phyloP scores from a whole-genome alignment of 2,888 invertebrate genomes.

The Eupithecia insigniata region DNA sequence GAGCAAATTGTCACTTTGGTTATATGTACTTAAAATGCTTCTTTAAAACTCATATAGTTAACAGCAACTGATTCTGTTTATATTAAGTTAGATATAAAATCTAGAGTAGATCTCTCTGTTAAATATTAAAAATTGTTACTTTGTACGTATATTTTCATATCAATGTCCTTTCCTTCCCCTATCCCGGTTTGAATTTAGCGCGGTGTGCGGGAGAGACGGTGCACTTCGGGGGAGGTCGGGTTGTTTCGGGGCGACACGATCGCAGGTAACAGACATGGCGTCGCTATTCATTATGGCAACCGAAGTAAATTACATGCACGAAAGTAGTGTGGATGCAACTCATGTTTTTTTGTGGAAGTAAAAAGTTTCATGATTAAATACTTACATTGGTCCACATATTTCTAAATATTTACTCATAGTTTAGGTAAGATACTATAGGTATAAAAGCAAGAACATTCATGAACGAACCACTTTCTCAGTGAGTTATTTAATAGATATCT shows the following conservation, averaged over 20 bases:
- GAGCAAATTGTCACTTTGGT: neutral
- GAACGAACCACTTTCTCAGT: neutral
- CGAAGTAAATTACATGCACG: slow-evolving; percentile 55
- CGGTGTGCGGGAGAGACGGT: slow-evolving; percentile 44
- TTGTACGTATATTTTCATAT: slow-evolving; percentile 25
- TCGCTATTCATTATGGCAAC: slow-evolving; percentile 65
- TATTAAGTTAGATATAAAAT: neutral
- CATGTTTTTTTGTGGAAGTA: neutral
- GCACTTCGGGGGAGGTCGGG: slow-evolving; percentile 36
- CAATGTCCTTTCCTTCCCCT: slow-evolving; percentile 29
- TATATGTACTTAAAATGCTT: neutral
- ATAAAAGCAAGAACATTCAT: neutral
- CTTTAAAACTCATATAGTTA: neutral
- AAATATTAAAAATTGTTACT: slow-evolving; percentile 39
- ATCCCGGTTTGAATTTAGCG: slow-evolving; percentile 38
- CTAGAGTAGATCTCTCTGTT: slow-evolving; percentile 33
- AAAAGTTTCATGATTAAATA: neutral
- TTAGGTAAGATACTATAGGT: neutral
- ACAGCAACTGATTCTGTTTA: slow-evolving; percentile 18
- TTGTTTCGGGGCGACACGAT: slow-evolving; percentile 44
- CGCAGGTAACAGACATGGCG: slow-evolving; percentile 71
- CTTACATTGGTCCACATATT: no score
- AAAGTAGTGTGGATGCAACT: slow-evolving; percentile 51
- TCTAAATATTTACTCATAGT: neutral
- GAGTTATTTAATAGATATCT: neutral